Base-by-base conservation (phyloP, 2,888 invertebrate genomes). In the Eutolmus rufibarbis region DNA sequence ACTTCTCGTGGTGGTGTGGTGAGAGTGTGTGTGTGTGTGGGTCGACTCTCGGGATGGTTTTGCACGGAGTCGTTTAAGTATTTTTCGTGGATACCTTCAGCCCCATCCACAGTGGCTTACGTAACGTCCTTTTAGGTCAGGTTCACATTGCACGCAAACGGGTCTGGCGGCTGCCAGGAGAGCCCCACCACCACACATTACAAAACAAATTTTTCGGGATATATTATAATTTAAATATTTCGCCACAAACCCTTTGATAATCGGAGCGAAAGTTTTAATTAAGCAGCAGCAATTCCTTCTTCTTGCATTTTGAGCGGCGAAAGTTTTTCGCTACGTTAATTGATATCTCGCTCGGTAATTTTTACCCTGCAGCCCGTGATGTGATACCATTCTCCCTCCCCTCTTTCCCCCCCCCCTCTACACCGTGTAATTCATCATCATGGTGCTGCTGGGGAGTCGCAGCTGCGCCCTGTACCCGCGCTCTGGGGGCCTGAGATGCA, bases 101-200 rank as follows among this genome's bases (percentile, higher is more conserved):
- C 66, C 16, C 56, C 34, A 34, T 34, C 9, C 57, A 84, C 82
- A 84, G 82, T 84, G 82, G 82, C 57, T 84, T 84, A 84, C 82
- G 82, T 84, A 84, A 84, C 19, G 19, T n/a, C 23, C 66, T 66
- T 82, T 66, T 82, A 66, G 82, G 57, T 84, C 56, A 66, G 66
- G 82, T 84, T 57, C 82, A 51, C 28, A 66, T 4, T 66, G 66
- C 66, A 66, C 66, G 66, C 66, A 66, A 66, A 19, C 12, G 23
- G 66, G 66, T 9, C 40, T 40, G 40, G 40, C 40, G 34, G 34
- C 23, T 57, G 57, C 43, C 43, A 46, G 14, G 3, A 46, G 9
- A 8, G 12, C 43, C 5, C 43, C 12, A 4, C 14, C 23, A 57
- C 16, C 66, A 66, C 7, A 23, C 66, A 28, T 28, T 51, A 12